A percentile compares a stretch with the other conserved stretches of the same genome.
Evolutionary conservation across 2,888 invertebrate species (phyloP).

Genomic region (Mythimna ferrago): DNA sequence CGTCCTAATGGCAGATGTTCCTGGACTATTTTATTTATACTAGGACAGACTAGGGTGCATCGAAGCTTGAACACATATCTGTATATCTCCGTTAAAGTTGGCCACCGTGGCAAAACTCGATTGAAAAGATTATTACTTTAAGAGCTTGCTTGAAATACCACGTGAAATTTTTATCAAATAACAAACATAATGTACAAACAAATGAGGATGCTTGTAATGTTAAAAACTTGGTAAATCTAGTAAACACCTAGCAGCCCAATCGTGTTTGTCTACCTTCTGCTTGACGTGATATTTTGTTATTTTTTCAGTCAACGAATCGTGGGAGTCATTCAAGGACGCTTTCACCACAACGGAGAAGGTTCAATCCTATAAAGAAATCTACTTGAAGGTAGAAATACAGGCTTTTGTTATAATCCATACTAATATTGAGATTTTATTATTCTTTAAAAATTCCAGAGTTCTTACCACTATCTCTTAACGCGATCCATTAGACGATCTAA

Average conservation of each 20-base stretch:
- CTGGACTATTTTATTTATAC: too few relatives aligned
- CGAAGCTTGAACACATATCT: neutral
- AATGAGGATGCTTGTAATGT: too few relatives aligned
- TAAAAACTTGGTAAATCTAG: neutral
- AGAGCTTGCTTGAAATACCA: too few relatives aligned
- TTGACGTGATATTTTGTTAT: neutral
- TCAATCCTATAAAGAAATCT: slow-evolving; percentile 30
- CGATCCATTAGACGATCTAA: too few relatives aligned
- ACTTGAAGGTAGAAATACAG: neutral
- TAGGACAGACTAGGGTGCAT: neutral
- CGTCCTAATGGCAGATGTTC: too few relatives aligned
- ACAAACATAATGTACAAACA: too few relatives aligned
- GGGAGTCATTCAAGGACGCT: slow-evolving; percentile 3
- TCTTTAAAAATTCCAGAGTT: too few relatives aligned
- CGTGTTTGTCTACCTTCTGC: neutral
- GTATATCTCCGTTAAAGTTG: neutral
- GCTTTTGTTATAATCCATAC: neutral
- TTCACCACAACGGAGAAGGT: neutral
- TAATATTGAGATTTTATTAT: neutral
- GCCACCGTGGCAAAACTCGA: neutral
- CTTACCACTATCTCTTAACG: too few relatives aligned
- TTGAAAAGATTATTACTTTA: too few relatives aligned
- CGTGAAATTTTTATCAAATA: too few relatives aligned
- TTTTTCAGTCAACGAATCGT: slow-evolving; percentile 37
- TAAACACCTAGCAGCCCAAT: neutral